Percentiles rank a stretch among this genome's conserved stretches.
phyloP scores from a whole-genome alignment of 2,888 invertebrate genomes.

The Dione juno region DNA sequence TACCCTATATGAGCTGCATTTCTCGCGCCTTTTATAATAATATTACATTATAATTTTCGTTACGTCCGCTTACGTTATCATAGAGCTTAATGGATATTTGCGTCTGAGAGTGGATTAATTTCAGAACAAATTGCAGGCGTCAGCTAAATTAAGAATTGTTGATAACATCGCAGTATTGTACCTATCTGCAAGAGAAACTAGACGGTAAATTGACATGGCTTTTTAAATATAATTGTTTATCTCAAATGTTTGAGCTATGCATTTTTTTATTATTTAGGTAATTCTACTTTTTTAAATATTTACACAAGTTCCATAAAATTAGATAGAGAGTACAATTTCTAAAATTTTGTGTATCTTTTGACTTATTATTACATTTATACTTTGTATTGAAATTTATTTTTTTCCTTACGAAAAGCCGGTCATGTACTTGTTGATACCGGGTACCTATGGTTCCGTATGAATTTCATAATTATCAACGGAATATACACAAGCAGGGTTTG shows the following conservation, averaged over 20 bases:
- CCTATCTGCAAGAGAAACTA: background rate
- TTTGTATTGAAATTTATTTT: too few species aligned
- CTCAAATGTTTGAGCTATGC: background rate
- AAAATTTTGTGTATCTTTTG: too few species aligned
- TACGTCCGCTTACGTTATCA: conserved; percentile 9
- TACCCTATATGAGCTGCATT: background rate
- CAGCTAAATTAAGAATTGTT: conserved; percentile 25
- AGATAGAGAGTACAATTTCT: too few species aligned
- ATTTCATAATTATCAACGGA: too few species aligned
- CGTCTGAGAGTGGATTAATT: conserved; percentile 21
- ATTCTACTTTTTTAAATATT: too few species aligned
- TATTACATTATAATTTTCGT: background rate
- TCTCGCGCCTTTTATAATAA: background rate
- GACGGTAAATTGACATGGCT: background rate
- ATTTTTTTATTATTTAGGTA: background rate
- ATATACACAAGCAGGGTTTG: too few species aligned
- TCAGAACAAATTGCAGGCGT: conserved; percentile 22
- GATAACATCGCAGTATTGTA: conserved; percentile 11
- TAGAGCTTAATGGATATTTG: conserved; percentile 14
- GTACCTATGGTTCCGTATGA: too few species aligned
- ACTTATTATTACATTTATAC: too few species aligned
- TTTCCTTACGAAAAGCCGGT: too few species aligned
- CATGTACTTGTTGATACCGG: too few species aligned
- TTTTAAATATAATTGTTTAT: background rate
- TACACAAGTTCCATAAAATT: too few species aligned